phyloP scores from a whole-genome alignment of 1,140 invertebrate species.

The Oryctes rhinoceros region DNA sequence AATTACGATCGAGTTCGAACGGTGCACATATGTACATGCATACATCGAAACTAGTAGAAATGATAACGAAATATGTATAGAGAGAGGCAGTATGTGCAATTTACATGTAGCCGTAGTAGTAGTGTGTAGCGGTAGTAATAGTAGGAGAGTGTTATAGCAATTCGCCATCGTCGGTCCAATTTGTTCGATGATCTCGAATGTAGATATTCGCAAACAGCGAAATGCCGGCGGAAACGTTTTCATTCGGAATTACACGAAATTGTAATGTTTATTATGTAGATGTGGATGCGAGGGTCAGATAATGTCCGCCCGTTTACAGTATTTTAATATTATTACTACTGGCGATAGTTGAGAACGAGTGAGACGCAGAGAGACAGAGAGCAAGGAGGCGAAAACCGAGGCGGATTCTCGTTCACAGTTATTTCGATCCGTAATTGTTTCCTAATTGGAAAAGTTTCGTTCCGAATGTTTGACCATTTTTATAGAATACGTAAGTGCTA shows the following conservation, averaged over 20 bases:
- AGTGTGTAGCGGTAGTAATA: not conserved
- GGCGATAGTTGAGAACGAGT: not conserved
- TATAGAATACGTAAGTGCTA: too few relatives aligned
- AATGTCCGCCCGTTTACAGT: conserved; percentile 25
- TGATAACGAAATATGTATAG: not conserved
- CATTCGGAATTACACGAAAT: conserved; percentile 38
- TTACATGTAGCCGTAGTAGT: not conserved
- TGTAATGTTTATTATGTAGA: conserved; percentile 39
- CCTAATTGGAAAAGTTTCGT: too few relatives aligned
- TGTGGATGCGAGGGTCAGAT: conserved; percentile 35
- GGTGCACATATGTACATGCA: not conserved
- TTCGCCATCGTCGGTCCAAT: conserved; percentile 20
- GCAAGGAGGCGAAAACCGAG: too few relatives aligned
- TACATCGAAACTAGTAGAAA: not conserved
- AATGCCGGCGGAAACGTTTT: conserved; percentile 30
- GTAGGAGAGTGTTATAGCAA: not conserved
- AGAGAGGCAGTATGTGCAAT: not conserved
- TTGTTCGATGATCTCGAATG: conserved; percentile 22
- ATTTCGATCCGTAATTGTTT: too few relatives aligned
- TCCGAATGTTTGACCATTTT: too few relatives aligned
- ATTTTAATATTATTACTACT: conserved; percentile 26
- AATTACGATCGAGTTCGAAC: not conserved
- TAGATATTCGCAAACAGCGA: conserved; percentile 38
- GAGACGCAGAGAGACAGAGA: not conserved
- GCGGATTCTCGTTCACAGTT: too few relatives aligned